Conservation (phyloP, 2,113 vertebrate genomes). For the Silurus glanis region DNA sequence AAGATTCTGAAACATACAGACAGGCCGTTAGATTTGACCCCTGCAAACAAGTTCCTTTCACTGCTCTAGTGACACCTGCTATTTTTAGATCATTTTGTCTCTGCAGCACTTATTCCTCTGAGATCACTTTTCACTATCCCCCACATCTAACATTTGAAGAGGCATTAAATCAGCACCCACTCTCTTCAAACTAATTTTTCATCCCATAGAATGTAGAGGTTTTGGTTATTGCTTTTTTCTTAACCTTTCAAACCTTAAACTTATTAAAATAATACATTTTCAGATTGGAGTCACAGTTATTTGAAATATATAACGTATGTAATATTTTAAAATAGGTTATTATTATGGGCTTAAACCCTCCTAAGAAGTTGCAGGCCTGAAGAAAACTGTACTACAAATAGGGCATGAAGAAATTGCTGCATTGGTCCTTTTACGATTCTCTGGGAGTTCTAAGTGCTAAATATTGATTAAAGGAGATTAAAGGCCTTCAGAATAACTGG, state of each 20-base stretch:
- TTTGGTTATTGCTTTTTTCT: not conserved
- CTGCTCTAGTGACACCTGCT: constrained; percentile 67
- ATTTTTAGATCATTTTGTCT: constrained; percentile 68
- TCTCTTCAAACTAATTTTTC: constrained; percentile 25
- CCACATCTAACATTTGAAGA: constrained; percentile 64
- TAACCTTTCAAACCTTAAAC: constrained; percentile 1
- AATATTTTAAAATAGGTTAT: constrained; percentile 41
- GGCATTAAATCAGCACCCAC: constrained; percentile 58
- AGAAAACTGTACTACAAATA: constrained; percentile 47
- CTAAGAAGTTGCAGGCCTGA: constrained; percentile 37
- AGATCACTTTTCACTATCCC: constrained; percentile 63
- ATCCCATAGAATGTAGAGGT: not conserved
- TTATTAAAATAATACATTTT: not conserved
- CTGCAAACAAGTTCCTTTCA: constrained; percentile 64
- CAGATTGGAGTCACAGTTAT: constrained; percentile 7
- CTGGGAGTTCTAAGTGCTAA: constrained; percentile 17
- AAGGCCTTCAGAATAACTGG: constrained; percentile 35
- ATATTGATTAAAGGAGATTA: constrained; percentile 44
- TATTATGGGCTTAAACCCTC: constrained; percentile 36
- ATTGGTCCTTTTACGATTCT: constrained; percentile 30
- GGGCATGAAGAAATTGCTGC: constrained; percentile 26
- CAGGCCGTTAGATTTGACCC: constrained; percentile 57
- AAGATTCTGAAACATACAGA: constrained; percentile 58
- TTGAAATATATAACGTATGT: constrained; percentile 8
- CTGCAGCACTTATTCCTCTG: constrained; percentile 53